Evolutionary conservation across 2,797 vertebrate genomes (phyloP), one percentile per base, ranked within the genome.

Genomic region (Erithacus rubecula): DNA sequence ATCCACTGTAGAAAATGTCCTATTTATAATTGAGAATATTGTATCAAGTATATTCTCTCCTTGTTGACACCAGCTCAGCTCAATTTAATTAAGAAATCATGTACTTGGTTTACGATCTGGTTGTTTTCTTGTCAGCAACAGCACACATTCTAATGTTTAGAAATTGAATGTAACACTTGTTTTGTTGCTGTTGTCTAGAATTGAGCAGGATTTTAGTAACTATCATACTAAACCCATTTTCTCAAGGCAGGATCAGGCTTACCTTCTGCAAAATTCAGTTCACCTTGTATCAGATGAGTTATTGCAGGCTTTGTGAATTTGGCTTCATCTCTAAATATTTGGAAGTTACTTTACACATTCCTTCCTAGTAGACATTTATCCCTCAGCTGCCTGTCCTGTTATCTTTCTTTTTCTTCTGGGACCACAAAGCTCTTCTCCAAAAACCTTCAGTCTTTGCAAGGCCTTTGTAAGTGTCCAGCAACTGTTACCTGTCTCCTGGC

Each of bases 31-130:
- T 95, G 68, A 95, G 84, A 93, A 86, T 92, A 86, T 56, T 75
- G 43, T 82, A 92, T 91, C 58, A 83, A 74, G 81, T 86, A 32
- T 72, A 52, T 86, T 87, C 81, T 93, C 77, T 97, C 20, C 81
- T 90, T 92, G 93, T 90, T 95, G 95, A 94, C 95, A 93, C 64
- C 30, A 17, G 24, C 67, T 94, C 56, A 92, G 55, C 49, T 87
- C 56, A 69, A 32, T 94, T 95, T 94, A 97, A 95, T 96, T 95
- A 96, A 84, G 92, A 89, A 85, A 75, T 86, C 81, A 21, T 96
- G 95, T 97, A 87, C 72, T 93, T 55, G 51, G 79, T 87, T 94
- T 74, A 91, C 3, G 15, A 96, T 88, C 83, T 88, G 41, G 59
- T 95, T 92, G 84, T 94, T 97, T 94, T 88, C 67, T 47, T 95